These are phyloP conservation scores for Tribolium freemani DNA, from an alignment of 2,888 invertebrate genomes.

Conservation along the genomic window DNA sequence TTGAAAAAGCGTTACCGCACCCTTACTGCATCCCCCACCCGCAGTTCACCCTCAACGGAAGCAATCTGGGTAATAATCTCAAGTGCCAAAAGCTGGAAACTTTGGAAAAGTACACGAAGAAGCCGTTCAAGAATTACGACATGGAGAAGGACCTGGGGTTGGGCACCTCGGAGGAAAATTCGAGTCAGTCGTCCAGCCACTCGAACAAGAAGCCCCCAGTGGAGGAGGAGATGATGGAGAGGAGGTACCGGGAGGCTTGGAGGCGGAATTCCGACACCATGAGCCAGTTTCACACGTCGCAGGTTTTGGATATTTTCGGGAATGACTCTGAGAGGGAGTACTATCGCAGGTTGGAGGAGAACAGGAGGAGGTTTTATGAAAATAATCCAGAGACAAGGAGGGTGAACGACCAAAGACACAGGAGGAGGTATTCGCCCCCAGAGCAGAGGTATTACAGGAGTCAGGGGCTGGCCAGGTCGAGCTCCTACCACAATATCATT, in stretches of 20 bases:
- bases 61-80: conserved; percentile 58
- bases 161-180: conserved; percentile 88
- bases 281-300: conserved; percentile 75
- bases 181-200: conserved; percentile 84
- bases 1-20: conserved; percentile 76
- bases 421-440: conserved; percentile 69
- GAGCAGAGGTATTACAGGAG: conserved; percentile 67
- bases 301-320: conserved; percentile 78
- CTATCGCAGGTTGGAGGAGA: conserved; percentile 65
- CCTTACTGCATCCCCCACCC: conserved; percentile 82
- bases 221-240: conserved; percentile 73
- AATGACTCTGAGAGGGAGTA: conserved; percentile 73
- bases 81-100: conserved; percentile 56
- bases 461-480: conserved; percentile 69
- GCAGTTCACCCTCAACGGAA: conserved; percentile 74
- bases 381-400: conserved; percentile 64
- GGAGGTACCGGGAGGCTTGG: conserved; percentile 80
- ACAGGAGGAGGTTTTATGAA: conserved; percentile 44
- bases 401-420: conserved; percentile 67
- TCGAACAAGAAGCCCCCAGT: conserved; percentile 75
- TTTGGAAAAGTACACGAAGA: conserved; percentile 59
- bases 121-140: conserved; percentile 71
- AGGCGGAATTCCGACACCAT: conserved; percentile 73
- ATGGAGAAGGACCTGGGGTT: conserved; percentile 84
- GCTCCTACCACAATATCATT: conserved; percentile 76